phyloP scores from a whole-genome alignment of 2,113 vertebrate species.

The Ailuropoda melanoleuca region DNA sequence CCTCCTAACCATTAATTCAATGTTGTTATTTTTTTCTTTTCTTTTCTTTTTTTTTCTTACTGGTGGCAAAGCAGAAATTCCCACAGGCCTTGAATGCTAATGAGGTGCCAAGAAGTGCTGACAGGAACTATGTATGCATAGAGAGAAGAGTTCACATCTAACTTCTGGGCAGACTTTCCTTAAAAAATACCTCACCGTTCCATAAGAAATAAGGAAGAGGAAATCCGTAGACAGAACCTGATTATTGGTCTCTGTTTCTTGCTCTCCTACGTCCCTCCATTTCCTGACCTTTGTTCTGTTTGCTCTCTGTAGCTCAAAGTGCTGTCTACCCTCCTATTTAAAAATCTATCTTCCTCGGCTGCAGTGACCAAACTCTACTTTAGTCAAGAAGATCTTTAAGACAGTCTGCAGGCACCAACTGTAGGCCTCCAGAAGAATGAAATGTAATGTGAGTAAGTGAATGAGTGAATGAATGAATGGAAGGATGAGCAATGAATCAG shows the following conservation, averaged over 20 bases:
- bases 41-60: not conserved
- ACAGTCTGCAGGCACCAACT: not conserved
- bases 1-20: not conserved
- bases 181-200: not conserved
- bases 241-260: not conserved
- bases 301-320: not conserved
- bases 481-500: not conserved
- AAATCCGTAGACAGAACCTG: not conserved
- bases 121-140: not conserved
- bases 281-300: not conserved
- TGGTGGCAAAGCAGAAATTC: constrained; percentile 1
- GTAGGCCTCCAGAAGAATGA: not conserved
- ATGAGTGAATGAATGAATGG: not conserved
- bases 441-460: not conserved
- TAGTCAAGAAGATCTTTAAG: not conserved
- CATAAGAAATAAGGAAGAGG: not conserved
- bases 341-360: not conserved
- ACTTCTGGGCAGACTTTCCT: constrained; percentile 42
- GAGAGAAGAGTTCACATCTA: not conserved
- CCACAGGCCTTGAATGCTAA: constrained; percentile 26
- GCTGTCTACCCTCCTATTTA: not conserved
- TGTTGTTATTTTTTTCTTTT: not conserved
- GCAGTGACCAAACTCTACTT: not conserved
- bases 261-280: not conserved
- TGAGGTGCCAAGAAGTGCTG: not conserved